Evolutionary conservation across 2,113 vertebrate genomes (phyloP).

Genomic region (Pituophis catenifer): DNA sequence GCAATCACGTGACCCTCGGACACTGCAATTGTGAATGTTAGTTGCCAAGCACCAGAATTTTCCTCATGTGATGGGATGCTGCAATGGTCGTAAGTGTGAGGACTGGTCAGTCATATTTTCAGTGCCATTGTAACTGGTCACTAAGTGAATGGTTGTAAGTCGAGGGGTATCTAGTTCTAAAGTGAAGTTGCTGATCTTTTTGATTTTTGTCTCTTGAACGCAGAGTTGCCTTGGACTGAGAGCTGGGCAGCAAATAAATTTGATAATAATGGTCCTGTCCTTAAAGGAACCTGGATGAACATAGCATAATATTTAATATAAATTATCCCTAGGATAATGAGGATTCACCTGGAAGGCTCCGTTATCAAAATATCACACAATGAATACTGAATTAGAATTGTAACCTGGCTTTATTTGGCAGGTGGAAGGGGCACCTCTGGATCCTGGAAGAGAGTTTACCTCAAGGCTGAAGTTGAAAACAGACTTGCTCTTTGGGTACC

Average conservation of each 20-base stretch:
- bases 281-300: neutral
- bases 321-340: neutral
- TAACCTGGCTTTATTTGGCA: constrained; percentile 33
- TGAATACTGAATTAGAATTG: constrained; percentile 2
- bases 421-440: constrained; percentile 18
- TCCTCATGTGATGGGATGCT: neutral
- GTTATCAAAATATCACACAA: neutral
- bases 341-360: neutral
- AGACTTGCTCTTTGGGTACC: constrained; percentile 23
- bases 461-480: constrained; percentile 18
- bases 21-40: neutral
- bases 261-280: neutral
- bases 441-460: constrained; percentile 25
- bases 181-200: neutral
- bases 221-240: neutral
- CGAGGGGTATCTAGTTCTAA: neutral
- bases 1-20: neutral
- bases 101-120: neutral
- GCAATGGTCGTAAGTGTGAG: neutral
- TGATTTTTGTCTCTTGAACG: neutral
- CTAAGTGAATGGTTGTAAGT: neutral
- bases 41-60: neutral
- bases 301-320: neutral
- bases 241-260: neutral
- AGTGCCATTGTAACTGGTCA: neutral